These are phyloP conservation scores for Sebastes steindachneri DNA, from an alignment of 2,797 vertebrate species.

Conservation along the genomic window DNA sequence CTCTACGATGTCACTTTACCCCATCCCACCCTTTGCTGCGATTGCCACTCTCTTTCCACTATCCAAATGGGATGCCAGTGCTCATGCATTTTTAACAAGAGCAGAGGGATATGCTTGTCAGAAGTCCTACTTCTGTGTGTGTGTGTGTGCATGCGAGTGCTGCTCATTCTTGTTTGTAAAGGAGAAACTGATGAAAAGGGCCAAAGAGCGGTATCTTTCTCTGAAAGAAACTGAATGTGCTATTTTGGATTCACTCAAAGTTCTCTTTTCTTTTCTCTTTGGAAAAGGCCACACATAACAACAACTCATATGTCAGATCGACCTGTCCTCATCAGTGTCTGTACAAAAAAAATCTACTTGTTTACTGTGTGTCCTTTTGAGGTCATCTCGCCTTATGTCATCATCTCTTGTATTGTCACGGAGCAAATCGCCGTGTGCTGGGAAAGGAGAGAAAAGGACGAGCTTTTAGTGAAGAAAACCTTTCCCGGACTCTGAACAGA, in stretches of 20 bases:
- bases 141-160: constrained; percentile 1
- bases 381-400: constrained; percentile 43
- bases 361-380: constrained; percentile 11
- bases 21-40: not conserved
- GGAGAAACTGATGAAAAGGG: constrained; percentile 3
- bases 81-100: constrained; percentile 51
- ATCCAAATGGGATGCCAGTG: constrained; percentile 25
- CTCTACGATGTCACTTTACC: not conserved
- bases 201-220: not conserved
- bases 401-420: not conserved
- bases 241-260: constrained; percentile 23
- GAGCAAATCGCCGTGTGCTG: constrained; percentile 9
- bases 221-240: not conserved
- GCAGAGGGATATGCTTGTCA: constrained; percentile 8
- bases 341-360: not conserved
- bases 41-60: constrained; percentile 6
- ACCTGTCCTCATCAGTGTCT: constrained; percentile 34
- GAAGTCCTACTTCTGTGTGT: not conserved
- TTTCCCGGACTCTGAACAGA: not conserved
- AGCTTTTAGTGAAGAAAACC: constrained; percentile 19
- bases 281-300: not conserved
- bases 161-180: constrained; percentile 1
- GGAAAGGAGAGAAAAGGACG: constrained; percentile 15
- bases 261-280: not conserved
- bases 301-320: constrained; percentile 48